Conservation (phyloP, 2,888 invertebrate species). For the Gastrophysa polygoni region DNA sequence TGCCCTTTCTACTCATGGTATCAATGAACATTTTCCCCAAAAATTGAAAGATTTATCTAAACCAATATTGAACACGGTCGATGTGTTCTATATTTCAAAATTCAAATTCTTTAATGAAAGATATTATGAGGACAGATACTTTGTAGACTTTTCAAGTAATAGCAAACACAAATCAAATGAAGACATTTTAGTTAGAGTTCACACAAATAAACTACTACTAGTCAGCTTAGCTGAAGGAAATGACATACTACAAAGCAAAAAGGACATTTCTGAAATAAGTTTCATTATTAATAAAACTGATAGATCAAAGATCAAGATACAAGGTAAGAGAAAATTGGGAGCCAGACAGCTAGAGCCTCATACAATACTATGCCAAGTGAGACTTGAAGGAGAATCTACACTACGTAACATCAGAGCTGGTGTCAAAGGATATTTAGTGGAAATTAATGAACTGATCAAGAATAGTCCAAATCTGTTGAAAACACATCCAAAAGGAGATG, state of each 20-base stretch:
- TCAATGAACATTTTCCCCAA: too few species aligned
- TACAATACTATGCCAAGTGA: slow-evolving; percentile 40
- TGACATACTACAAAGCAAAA: slow-evolving; percentile 32
- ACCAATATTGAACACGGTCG: slow-evolving; percentile 33
- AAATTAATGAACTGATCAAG: slow-evolving; percentile 39
- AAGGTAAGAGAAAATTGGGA: slow-evolving; percentile 38
- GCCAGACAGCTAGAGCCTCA: slow-evolving; percentile 32
- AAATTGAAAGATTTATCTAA: slow-evolving; percentile 23
- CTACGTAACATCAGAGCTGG: slow-evolving; percentile 39
- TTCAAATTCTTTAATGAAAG: slow-evolving; percentile 35
- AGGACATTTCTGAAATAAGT: slow-evolving; percentile 36
- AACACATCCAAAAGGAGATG: slow-evolving; percentile 37
- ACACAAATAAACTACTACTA: slow-evolving; percentile 39
- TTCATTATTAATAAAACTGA: slow-evolving; percentile 39
- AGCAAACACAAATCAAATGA: slow-evolving; percentile 21
- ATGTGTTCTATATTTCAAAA: slow-evolving; percentile 28
- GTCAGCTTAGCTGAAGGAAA: slow-evolving; percentile 39
- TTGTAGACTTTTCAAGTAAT: slow-evolving; percentile 26
- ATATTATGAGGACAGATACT: slow-evolving; percentile 38
- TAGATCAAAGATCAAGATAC: slow-evolving; percentile 32
- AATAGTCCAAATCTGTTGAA: slow-evolving; percentile 38
- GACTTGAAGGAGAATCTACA: slow-evolving; percentile 37
- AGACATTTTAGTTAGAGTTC: slow-evolving; percentile 32
- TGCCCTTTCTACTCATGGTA: too few species aligned
- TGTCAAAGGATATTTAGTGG: slow-evolving; percentile 37